phyloP scores from a whole-genome alignment of 2,797 vertebrate species.

The Arrhamphus sclerolepis region DNA sequence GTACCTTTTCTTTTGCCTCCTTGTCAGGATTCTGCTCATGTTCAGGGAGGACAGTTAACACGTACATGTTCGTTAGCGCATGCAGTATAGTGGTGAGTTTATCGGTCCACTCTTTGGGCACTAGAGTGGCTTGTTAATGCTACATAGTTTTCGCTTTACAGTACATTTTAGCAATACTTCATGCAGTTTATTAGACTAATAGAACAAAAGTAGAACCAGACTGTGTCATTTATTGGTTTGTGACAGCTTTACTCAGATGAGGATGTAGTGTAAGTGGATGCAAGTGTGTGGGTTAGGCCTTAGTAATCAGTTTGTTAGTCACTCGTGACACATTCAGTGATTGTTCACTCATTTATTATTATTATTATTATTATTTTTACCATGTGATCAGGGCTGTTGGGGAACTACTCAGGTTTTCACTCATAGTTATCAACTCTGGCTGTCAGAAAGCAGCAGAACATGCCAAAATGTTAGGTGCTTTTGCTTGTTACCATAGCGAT shows the following conservation, averaged over 20 bases:
- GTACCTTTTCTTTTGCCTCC: constrained; percentile 26
- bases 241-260: background rate
- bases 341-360: background rate
- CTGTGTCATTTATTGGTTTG: background rate
- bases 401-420: constrained; percentile 76
- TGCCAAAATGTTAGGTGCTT: constrained; percentile 78
- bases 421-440: constrained; percentile 45
- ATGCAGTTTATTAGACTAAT: background rate
- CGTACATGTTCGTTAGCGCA: constrained; percentile 7
- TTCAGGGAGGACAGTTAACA: too few species aligned
- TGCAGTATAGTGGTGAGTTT: background rate
- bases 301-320: background rate
- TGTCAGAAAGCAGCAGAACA: constrained; percentile 58
- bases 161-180: constrained; percentile 9
- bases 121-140: constrained; percentile 9
- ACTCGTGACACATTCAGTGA: constrained; percentile 1
- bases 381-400: constrained; percentile 30
- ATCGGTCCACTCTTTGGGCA: constrained; percentile 14
- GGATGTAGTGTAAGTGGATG: background rate
- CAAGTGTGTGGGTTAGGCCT: constrained; percentile 31
- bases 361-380: background rate
- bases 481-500: constrained; percentile 49
- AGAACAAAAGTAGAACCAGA: background rate
- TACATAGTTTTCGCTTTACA: constrained; percentile 2
- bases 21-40: constrained; percentile 36